Evolutionary conservation across 2,888 invertebrate genomes (phyloP).

Genomic region (Deilephila elpenor): DNA sequence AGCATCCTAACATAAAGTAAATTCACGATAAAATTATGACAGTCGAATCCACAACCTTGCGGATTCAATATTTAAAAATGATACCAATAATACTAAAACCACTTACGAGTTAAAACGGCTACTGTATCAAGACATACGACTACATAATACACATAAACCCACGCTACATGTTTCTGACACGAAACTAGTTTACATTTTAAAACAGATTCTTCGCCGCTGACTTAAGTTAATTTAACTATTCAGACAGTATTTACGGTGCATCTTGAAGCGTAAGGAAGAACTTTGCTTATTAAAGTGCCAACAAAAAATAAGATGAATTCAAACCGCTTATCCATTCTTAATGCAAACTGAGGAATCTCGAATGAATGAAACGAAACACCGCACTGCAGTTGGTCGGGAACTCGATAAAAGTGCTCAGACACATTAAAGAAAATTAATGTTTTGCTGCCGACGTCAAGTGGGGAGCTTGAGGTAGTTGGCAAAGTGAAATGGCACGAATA

Average conservation of each 20-base stretch:
- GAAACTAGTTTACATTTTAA: slow-evolving; percentile 10
- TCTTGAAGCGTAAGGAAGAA: slow-evolving; percentile 57
- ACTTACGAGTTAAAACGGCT: too few relatives aligned
- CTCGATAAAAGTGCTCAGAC: slow-evolving; percentile 81
- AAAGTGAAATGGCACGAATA: slow-evolving; percentile 80
- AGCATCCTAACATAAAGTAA: too few relatives aligned
- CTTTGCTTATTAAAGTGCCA: slow-evolving; percentile 76
- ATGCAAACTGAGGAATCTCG: slow-evolving; percentile 73
- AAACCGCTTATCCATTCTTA: slow-evolving; percentile 77
- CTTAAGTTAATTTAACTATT: slow-evolving; percentile 33
- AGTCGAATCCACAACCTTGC: too few relatives aligned
- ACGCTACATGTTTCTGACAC: neutral
- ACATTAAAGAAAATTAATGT: slow-evolving; percentile 85
- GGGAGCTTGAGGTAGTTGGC: slow-evolving; percentile 77
- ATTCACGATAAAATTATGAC: too few relatives aligned
- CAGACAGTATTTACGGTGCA: slow-evolving; percentile 62
- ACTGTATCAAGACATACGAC: neutral
- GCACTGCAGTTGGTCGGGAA: slow-evolving; percentile 77
- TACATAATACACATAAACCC: slow-evolving; percentile 13
- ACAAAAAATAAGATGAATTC: slow-evolving; percentile 69
- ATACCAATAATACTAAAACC: too few relatives aligned
- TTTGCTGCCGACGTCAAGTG: slow-evolving; percentile 80
- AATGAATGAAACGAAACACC: slow-evolving; percentile 82
- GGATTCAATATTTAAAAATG: too few relatives aligned
- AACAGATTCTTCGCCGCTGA: neutral